A percentile compares a stretch with the other conserved stretches of the same genome.
Evolutionary conservation across 2,113 vertebrate genomes (phyloP).

Genomic region (Cnemophilus loriae): DNA sequence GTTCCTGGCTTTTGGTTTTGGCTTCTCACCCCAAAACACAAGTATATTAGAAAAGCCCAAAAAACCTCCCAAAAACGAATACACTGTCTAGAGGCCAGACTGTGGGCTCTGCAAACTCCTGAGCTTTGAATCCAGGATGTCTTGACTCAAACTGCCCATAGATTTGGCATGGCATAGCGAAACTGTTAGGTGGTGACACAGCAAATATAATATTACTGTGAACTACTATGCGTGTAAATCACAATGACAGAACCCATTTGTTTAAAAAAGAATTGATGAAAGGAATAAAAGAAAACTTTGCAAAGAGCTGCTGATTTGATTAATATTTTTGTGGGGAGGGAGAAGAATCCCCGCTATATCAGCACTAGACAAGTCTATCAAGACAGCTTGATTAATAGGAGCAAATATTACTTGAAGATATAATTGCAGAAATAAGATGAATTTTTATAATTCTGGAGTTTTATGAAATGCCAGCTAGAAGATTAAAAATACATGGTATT

Average conservation of each 20-base stretch:
- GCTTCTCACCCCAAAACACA: not conserved
- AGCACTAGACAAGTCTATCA: not conserved
- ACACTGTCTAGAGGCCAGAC: not conserved
- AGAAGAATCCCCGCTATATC: not conserved
- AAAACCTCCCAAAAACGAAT: accelerated
- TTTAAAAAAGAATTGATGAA: not conserved
- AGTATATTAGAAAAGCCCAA: accelerated
- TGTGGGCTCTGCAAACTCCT: accelerated
- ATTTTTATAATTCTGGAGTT: not conserved
- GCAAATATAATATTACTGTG: not conserved
- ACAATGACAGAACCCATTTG: not conserved
- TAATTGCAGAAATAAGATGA: not conserved
- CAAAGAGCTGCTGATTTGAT: not conserved
- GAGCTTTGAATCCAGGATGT: not conserved
- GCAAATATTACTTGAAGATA: not conserved
- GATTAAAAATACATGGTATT: not conserved
- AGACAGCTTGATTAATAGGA: not conserved
- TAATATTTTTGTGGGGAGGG: not conserved
- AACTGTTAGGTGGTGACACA: not conserved
- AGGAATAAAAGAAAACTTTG: not conserved
- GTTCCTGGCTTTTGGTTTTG: not conserved
- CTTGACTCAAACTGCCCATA: not conserved
- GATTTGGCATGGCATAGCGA: accelerated
- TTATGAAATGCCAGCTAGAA: not conserved
- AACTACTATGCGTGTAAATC: not conserved